Conservation (phyloP, 1,140 invertebrate species). For the Glossosoma conforme region DNA sequence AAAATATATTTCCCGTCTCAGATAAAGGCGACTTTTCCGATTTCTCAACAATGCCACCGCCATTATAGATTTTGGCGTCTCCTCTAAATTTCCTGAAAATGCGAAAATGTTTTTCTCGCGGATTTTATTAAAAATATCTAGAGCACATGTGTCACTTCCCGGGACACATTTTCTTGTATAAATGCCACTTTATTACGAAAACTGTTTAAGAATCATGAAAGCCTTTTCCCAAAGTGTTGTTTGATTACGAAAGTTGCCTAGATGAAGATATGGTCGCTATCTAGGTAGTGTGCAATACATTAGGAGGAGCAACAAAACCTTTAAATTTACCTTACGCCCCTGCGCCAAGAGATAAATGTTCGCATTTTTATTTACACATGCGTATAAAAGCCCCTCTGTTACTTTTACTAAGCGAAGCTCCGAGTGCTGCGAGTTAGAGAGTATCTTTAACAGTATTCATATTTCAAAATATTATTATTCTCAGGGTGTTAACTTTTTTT, state of each 20-base stretch:
- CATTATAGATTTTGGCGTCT: constrained; percentile 4
- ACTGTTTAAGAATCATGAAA: constrained; percentile 1
- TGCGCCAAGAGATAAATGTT: constrained; percentile 12
- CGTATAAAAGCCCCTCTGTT: constrained; percentile 1
- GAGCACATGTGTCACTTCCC: constrained; percentile 3
- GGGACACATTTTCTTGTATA: constrained; percentile 10
- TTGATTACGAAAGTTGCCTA: constrained; percentile 10
- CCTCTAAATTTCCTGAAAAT: background rate
- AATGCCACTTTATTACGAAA: constrained; percentile 12
- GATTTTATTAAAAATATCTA: constrained; percentile 1
- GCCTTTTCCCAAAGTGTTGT: constrained; percentile 8
- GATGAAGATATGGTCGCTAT: constrained; percentile 5
- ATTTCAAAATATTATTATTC: constrained; percentile 1
- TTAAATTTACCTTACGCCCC: constrained; percentile 6
- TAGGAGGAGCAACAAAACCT: background rate
- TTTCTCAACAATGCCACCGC: background rate
- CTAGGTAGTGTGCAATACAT: no score
- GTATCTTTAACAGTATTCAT: background rate
- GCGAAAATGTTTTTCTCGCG: background rate
- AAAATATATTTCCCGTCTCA: no score
- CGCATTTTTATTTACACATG: constrained; percentile 14
- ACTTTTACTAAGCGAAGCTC: background rate
- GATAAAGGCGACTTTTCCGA: no score
- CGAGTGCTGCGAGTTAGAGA: background rate
- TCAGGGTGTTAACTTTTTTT: no score